Evolutionary conservation across 2,113 vertebrate genomes (phyloP).

Genomic region (Callopanchax toddi): DNA sequence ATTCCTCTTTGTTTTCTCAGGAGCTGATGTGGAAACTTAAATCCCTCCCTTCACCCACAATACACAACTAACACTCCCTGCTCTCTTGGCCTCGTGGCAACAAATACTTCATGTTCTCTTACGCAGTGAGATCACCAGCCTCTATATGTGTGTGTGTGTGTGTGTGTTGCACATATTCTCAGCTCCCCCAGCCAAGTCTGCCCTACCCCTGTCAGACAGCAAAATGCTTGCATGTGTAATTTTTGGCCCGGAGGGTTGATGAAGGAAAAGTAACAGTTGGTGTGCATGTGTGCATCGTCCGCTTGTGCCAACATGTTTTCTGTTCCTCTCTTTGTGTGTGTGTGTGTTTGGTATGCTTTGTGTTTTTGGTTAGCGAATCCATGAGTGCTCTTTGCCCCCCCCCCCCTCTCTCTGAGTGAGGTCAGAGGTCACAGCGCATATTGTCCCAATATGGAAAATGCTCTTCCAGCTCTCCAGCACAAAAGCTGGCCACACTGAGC

Average conservation of each 20-base stretch:
- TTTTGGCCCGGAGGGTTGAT: slow-evolving; percentile 61
- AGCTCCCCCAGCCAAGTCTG: slow-evolving; percentile 68
- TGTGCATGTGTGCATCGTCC: slow-evolving; percentile 61
- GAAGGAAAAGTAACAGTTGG: slow-evolving; percentile 73
- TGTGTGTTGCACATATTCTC: slow-evolving; percentile 61
- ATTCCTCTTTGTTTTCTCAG: slow-evolving; percentile 60
- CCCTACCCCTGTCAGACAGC: slow-evolving; percentile 67
- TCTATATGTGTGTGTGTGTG: slow-evolving; percentile 30
- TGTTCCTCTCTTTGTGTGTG: slow-evolving; percentile 40
- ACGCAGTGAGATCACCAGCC: slow-evolving; percentile 62
- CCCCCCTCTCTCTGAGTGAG: slow-evolving; percentile 44
- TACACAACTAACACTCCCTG: slow-evolving; percentile 48
- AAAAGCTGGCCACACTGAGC: slow-evolving; percentile 63
- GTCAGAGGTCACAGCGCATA: slow-evolving; percentile 68
- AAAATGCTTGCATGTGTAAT: slow-evolving; percentile 76
- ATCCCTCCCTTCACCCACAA: slow-evolving; percentile 56
- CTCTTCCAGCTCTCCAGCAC: slow-evolving; percentile 57
- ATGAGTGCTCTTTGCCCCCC: slow-evolving; percentile 23
- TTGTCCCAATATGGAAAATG: slow-evolving; percentile 75
- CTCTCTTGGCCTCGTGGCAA: slow-evolving; percentile 53
- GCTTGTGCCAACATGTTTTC: slow-evolving; percentile 61
- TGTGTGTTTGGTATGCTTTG: slow-evolving; percentile 43
- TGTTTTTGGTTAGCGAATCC: slow-evolving; percentile 51
- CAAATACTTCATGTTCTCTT: slow-evolving; percentile 68
- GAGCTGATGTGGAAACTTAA: slow-evolving; percentile 53